Percentiles rank a stretch among this genome's conserved stretches.
phyloP scores from a whole-genome alignment of 2,888 invertebrate species.

The Escarpia spicata region DNA sequence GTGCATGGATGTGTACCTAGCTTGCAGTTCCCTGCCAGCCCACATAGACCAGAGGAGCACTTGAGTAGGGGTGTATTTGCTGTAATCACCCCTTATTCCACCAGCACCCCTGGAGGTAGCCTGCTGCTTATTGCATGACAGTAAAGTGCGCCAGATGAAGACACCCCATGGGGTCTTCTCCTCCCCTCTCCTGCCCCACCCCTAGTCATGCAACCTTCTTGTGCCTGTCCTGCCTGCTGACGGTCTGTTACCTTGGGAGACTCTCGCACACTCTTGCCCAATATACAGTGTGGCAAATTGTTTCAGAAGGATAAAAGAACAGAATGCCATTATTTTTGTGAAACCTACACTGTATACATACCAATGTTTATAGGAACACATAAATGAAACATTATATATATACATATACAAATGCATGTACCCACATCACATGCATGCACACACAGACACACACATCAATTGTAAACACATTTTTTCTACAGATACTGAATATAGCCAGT shows the following conservation, averaged over 20 bases:
- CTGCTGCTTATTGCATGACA: slow-evolving; percentile 6
- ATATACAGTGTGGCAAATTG: neutral
- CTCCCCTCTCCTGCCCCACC: neutral
- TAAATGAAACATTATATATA: too few species aligned
- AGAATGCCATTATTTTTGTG: too few species aligned
- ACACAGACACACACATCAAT: too few species aligned
- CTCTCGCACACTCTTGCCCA: neutral
- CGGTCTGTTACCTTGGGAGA: too few species aligned
- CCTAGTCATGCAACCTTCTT: neutral
- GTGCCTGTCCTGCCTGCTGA: neutral
- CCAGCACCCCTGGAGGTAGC: neutral
- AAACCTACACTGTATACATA: too few species aligned
- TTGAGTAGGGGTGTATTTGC: slow-evolving; percentile 5
- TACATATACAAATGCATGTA: too few species aligned
- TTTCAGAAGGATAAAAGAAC: neutral
- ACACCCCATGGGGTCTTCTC: neutral
- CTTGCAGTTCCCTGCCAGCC: neutral
- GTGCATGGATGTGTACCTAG: neutral
- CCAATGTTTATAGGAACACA: too few species aligned
- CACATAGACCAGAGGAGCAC: neutral
- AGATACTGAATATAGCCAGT: too few species aligned
- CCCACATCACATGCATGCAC: too few species aligned
- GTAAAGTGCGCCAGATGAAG: neutral
- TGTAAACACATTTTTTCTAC: too few species aligned
- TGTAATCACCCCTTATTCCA: neutral